Base-by-base conservation (phyloP, 1,140 invertebrate species). In the Drosophila cardini region DNA sequence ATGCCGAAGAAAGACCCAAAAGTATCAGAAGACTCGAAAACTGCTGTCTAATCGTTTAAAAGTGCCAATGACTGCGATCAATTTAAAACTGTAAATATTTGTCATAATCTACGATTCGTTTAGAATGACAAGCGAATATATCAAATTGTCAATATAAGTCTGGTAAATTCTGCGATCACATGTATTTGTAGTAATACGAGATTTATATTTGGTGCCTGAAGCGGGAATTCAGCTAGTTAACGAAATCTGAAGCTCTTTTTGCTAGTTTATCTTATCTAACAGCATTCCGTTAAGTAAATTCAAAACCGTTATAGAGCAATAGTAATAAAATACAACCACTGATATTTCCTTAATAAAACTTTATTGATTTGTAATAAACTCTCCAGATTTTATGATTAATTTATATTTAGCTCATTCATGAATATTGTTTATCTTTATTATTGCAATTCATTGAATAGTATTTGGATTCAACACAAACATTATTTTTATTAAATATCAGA, bases 41-140 rank as follows among this genome's bases (percentile, higher is more conserved):
- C 21, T 78, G 56, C 38, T 60, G 60, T 38, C 26, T 78, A 82
- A 87, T 63, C 43, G 48, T 0, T 34, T 18, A 1, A 45, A 38
- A 43, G 4, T 6, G 32, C 4, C 36, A 21, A 55, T 15, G 52
- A 34, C 36, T 57, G 18, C 18, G n/a, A 15, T 60, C 15, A 42
- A 34, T 60, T 69, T 4, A 26, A 4, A 11, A 21, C 36, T 65
- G 45, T 72, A 67, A 58, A 58, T 58, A 72, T 32, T 67, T 55
- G 13, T 21, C 4, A 21, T 40, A 26, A 18, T 10, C 60, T 48
- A 15, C 38, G 40, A 30, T 11, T 48, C 58, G 62, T 18, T 11
- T 53, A 43, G 36, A 32, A 30, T 60, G 70, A 67, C 62, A 52
- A 18, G 30, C 32, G 21, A 32, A 43, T 36, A 58, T 58, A 53